Evolutionary conservation across 2,113 vertebrate species (phyloP).

Genomic region (Malurus elegans): DNA sequence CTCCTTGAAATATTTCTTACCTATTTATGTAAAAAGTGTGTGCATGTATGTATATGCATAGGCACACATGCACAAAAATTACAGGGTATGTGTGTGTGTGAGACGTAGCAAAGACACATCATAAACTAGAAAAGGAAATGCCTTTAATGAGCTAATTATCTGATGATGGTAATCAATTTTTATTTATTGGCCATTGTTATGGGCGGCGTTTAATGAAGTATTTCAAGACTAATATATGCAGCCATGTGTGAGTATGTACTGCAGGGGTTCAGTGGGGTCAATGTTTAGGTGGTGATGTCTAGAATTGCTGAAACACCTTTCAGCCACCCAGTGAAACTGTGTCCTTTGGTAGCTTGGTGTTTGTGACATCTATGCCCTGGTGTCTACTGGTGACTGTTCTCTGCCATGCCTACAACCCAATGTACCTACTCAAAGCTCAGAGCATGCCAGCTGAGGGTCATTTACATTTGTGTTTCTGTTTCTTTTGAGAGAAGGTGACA

Average conservation of each 20-base stretch:
- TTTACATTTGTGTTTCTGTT: not conserved
- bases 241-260: not conserved
- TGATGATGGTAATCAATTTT: not conserved
- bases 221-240: not conserved
- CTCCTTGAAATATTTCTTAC: not conserved
- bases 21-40: not conserved
- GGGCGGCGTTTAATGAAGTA: not conserved
- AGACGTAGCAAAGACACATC: not conserved
- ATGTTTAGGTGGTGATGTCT: not conserved
- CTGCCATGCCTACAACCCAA: not conserved
- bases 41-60: not conserved
- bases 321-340: not conserved
- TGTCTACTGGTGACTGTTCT: not conserved
- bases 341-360: not conserved
- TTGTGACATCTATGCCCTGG: not conserved
- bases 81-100: accelerated
- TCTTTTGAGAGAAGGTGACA: not conserved
- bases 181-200: not conserved
- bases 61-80: not conserved
- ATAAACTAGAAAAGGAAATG: not conserved
- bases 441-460: accelerated
- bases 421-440: not conserved
- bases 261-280: not conserved
- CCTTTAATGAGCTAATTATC: not conserved
- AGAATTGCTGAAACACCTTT: not conserved